Base-by-base conservation (phyloP, 2,888 invertebrate species). In the Leptopilina myrica region DNA sequence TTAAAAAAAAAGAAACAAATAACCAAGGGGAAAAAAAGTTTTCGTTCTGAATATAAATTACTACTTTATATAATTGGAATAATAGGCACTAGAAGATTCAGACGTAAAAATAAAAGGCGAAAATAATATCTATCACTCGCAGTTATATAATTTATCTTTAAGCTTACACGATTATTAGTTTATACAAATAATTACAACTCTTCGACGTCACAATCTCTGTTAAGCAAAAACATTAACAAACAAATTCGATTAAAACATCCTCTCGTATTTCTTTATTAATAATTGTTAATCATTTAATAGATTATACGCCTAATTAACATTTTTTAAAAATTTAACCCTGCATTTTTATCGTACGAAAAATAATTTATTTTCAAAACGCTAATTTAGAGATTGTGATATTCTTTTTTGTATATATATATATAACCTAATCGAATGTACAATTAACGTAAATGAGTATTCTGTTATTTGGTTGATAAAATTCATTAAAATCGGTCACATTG, bases 151-250 rank as follows among this genome's bases (percentile, higher is more conserved):
- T 66, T 66, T n/a, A 43, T 43, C 43, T 40, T 46, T 15, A 66
- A 46, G 15, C 66, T 66, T 66, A 66, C 43, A 66, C 15, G 43
- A 66, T 43, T 66, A 66, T 66, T 66, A 15, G 46, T 66, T 66
- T 66, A 64, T 66, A 66, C 66, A 66, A 66, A 66, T 66, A 66
- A 66, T 66, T 66, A 66, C 15, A 66, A 20, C 62, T 62, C 15
- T 62, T 8, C 62, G 15, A 20, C 8, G 3, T 62, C 8, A 62
- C 62, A 62, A 62, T 62, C 62, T 62, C 20, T 9, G 8, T 62
- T 62, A 20, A 62, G 20, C 62, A 62, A n/a, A 5, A 43, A 43
- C 6, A 49, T 49, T 49, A 49, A 49, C 11, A 49, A 49, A 11
- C 49, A 49, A 49, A 49, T 49, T 11, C 1, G 12, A 11, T 49